A percentile compares a stretch with the other conserved stretches of the same genome.
phyloP scores from a whole-genome alignment of 2,888 invertebrate species.

The Ptychoptera contaminata region DNA sequence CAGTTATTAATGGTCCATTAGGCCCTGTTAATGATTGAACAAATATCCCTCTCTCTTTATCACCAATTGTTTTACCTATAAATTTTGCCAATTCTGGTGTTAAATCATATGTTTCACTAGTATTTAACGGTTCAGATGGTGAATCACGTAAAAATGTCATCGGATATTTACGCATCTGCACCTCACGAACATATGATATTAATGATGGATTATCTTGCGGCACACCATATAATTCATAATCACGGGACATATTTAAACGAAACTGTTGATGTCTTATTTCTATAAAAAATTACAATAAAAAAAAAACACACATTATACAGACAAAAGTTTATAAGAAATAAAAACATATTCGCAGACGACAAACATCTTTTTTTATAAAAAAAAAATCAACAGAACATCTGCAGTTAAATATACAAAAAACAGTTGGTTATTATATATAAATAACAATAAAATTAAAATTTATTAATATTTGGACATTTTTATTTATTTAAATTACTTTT shows the following conservation, averaged over 20 bases:
- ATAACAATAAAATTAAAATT: no score
- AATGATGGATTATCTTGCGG: constrained; percentile 59
- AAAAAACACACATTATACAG: constrained; percentile 4
- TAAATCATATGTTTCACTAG: constrained; percentile 21
- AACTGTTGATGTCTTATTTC: constrained; percentile 62
- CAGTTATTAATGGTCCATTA: constrained; percentile 42
- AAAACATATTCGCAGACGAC: no score
- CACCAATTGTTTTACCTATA: constrained; percentile 22
- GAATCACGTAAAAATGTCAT: constrained; percentile 21
- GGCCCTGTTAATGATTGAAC: constrained; percentile 48
- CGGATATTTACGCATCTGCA: constrained; percentile 41
- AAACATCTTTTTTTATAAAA: no score
- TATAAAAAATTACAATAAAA: constrained; percentile 20
- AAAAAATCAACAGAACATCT: no score
- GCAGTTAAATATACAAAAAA: no score
- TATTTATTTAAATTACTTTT: no score
- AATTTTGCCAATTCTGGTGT: constrained; percentile 25
- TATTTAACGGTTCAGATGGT: constrained; percentile 19
- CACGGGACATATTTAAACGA: constrained; percentile 62
- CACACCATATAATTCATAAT: constrained; percentile 56
- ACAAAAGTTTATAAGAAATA: background rate
- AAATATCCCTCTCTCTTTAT: constrained; percentile 47
- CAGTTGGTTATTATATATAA: no score
- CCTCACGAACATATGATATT: constrained; percentile 56
- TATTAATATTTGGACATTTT: no score